A percentile compares a stretch with the other conserved stretches of the same genome.
Evolutionary conservation across 2,888 invertebrate genomes (phyloP).

Genomic region (Lasioglossum zephyrum): DNA sequence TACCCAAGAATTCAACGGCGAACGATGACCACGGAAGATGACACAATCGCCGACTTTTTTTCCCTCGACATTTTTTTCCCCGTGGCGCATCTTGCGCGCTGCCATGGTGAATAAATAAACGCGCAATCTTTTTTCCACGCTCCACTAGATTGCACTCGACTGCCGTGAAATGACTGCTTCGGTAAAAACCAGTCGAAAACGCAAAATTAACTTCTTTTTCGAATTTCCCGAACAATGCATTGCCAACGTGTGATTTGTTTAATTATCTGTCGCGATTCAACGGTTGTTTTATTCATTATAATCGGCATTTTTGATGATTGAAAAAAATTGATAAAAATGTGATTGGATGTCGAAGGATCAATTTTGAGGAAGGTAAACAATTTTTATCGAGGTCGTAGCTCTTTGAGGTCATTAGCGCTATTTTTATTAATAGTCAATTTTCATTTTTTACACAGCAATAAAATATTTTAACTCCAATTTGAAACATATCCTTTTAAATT

Average conservation of each 20-base stretch:
- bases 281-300: background rate
- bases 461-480: background rate
- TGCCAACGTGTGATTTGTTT: background rate
- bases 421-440: background rate
- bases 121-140: constrained; percentile 1
- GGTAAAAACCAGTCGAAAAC: background rate
- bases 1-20: constrained; percentile 32
- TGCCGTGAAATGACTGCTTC: background rate
- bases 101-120: background rate
- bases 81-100: background rate
- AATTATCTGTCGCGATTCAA: background rate
- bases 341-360: background rate
- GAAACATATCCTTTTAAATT: background rate
- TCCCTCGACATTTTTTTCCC: too few species aligned
- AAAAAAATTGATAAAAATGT: background rate
- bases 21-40: constrained; percentile 20
- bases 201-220: background rate
- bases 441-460: background rate
- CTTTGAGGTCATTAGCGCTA: background rate
- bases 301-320: background rate
- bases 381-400: background rate
- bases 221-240: background rate
- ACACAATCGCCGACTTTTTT: background rate
- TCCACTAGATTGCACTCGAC: background rate
- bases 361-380: background rate